Evolutionary conservation across 2,113 vertebrate species (phyloP).

Genomic region (Dunckerocampus dactyliophorus): DNA sequence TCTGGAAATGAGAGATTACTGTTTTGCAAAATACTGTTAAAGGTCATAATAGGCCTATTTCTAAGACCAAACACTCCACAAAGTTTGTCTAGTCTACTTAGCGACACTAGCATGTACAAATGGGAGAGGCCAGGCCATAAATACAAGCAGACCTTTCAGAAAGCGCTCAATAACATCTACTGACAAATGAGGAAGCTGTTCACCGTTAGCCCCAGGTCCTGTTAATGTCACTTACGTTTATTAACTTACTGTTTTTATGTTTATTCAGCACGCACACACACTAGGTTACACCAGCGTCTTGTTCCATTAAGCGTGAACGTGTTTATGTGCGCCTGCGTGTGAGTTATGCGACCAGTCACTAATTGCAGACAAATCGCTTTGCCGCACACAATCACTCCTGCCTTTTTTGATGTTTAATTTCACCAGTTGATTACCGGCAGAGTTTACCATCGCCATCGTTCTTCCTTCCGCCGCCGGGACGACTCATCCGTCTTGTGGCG

Average conservation of each 20-base stretch:
- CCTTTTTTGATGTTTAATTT: slow-evolving; percentile 78
- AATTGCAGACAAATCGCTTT: slow-evolving; percentile 81
- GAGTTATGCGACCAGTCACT: slow-evolving; percentile 69
- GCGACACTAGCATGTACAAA: slow-evolving; percentile 51
- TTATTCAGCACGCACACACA: slow-evolving; percentile 43
- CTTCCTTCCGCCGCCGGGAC: slow-evolving; percentile 59
- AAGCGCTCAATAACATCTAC: slow-evolving; percentile 57
- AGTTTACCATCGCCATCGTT: slow-evolving; percentile 68
- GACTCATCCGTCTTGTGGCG: slow-evolving; percentile 68
- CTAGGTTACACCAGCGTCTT: slow-evolving; percentile 42
- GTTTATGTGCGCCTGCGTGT: slow-evolving; percentile 58
- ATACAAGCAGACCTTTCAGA: slow-evolving; percentile 53
- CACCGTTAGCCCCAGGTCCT: slow-evolving; percentile 54
- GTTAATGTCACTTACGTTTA: slow-evolving; percentile 65
- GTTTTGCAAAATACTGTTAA: neutral
- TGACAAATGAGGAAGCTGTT: slow-evolving; percentile 64
- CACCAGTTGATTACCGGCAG: slow-evolving; percentile 74
- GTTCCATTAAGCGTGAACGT: slow-evolving; percentile 52
- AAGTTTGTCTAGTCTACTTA: slow-evolving; percentile 16
- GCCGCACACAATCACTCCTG: slow-evolving; percentile 77
- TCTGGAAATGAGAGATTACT: too few relatives aligned
- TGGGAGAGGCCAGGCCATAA: slow-evolving; percentile 50
- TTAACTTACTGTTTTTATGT: slow-evolving; percentile 70
- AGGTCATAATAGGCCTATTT: neutral
- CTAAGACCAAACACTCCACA: neutral